Conservation (phyloP, 2,888 invertebrate species). For the Andrena bucephala region DNA sequence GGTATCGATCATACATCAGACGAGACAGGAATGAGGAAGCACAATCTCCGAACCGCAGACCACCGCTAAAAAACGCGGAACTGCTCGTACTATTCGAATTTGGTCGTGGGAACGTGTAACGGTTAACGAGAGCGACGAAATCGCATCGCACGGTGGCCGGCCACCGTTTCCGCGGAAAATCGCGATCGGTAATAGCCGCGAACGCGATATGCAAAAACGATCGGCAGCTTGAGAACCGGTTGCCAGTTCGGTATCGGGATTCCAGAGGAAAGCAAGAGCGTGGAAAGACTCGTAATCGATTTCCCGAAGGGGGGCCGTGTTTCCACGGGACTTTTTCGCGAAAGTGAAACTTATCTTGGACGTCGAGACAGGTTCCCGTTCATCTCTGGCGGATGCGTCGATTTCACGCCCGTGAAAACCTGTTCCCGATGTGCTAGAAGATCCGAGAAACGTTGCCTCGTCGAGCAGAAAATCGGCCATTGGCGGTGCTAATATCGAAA, state of each 20-base stretch:
- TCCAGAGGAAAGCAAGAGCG: slow-evolving; percentile 68
- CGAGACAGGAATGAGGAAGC: slow-evolving; percentile 24
- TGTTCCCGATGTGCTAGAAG: neutral
- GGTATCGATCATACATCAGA: slow-evolving; percentile 4
- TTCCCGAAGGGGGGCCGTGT: slow-evolving; percentile 47
- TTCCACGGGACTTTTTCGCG: slow-evolving; percentile 50
- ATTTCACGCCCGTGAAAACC: slow-evolving; percentile 43
- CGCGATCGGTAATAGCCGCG: slow-evolving; percentile 3
- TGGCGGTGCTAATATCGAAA: slow-evolving; percentile 7
- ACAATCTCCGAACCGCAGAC: neutral
- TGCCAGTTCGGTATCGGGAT: slow-evolving; percentile 41
- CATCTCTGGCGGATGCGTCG: slow-evolving; percentile 1
- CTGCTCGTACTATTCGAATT: slow-evolving; percentile 12
- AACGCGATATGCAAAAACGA: slow-evolving; percentile 10
- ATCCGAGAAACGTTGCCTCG: neutral
- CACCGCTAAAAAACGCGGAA: slow-evolving; percentile 4
- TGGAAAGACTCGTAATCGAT: slow-evolving; percentile 44
- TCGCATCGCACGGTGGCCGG: neutral
- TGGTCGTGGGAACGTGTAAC: slow-evolving; percentile 2
- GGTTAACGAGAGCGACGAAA: neutral
- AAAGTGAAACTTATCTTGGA: slow-evolving; percentile 58
- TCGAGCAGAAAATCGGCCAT: neutral
- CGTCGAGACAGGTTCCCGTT: slow-evolving; percentile 42
- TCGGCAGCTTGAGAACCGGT: slow-evolving; percentile 61
- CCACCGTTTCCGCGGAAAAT: slow-evolving; percentile 9